These are phyloP conservation scores for Chrysocyon brachyurus DNA, from an alignment of 2,797 vertebrate species.

Conservation along the genomic window DNA sequence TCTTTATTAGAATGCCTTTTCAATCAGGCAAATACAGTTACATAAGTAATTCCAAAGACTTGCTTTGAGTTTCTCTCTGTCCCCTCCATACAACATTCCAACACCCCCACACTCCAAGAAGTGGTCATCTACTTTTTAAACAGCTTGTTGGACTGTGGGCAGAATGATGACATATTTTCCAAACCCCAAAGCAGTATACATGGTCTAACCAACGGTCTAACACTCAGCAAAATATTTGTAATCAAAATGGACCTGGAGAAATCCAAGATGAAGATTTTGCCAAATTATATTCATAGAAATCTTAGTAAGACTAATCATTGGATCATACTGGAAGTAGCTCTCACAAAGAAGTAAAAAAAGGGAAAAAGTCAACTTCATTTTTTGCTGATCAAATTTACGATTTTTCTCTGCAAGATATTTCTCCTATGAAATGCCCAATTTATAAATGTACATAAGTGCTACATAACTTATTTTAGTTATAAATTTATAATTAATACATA, in stretches of 20 bases:
- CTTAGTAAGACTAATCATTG: slow-evolving; percentile 42
- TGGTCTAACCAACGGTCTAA: slow-evolving; percentile 9
- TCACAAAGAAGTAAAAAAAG: slow-evolving; percentile 62
- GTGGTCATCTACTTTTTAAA: neutral
- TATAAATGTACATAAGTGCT: neutral
- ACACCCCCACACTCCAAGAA: neutral
- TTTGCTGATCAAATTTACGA: slow-evolving; percentile 77
- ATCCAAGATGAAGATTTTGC: neutral
- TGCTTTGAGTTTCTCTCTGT: neutral
- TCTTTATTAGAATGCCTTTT: slow-evolving; percentile 46
- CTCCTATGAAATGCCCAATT: neutral
- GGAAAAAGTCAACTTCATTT: slow-evolving; percentile 43
- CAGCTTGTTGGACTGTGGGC: neutral
- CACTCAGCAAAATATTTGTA: neutral
- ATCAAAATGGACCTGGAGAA: slow-evolving; percentile 9
- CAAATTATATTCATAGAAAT: slow-evolving; percentile 81
- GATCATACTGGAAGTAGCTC: slow-evolving; percentile 71
- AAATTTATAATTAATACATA: neutral
- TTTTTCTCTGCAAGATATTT: slow-evolving; percentile 59
- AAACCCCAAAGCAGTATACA: neutral
- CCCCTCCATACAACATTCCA: neutral
- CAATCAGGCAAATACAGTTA: neutral
- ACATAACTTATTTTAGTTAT: neutral
- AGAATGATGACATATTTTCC: slow-evolving; percentile 23
- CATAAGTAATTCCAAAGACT: neutral